These are phyloP conservation scores for Lordiphosa fenestrarum DNA, from an alignment of 2,888 invertebrate species.

Conservation along the genomic window DNA sequence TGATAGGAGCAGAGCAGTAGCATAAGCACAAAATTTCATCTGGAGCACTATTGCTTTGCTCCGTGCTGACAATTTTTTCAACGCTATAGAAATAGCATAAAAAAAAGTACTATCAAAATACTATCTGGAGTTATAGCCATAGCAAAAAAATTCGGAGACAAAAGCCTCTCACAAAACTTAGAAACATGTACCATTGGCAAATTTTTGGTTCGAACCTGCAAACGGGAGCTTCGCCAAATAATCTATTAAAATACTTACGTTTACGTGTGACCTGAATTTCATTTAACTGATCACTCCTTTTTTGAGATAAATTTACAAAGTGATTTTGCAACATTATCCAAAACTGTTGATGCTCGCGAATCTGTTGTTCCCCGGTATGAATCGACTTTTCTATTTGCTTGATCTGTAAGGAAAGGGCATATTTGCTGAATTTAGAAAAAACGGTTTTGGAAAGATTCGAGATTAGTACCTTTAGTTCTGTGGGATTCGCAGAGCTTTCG, in stretches of 20 bases:
- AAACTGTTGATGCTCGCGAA: conserved; percentile 85
- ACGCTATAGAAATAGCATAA: too few species aligned
- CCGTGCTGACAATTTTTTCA: too few species aligned
- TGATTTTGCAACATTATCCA: conserved; percentile 90
- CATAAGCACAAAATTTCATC: too few species aligned
- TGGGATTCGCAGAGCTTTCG: conserved; percentile 82
- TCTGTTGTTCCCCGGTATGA: conserved; percentile 83
- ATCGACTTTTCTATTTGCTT: conserved; percentile 85
- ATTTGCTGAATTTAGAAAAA: neutral
- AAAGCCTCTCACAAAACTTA: too few species aligned
- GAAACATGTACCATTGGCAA: too few species aligned
- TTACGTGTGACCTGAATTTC: conserved; percentile 87
- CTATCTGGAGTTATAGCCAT: too few species aligned
- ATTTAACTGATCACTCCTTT: conserved; percentile 85
- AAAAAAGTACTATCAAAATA: too few species aligned
- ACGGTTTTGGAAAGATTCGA: neutral
- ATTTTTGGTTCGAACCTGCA: too few species aligned
- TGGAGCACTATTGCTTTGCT: too few species aligned
- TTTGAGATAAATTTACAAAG: conserved; percentile 85
- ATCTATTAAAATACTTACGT: conserved; percentile 80
- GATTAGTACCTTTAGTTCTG: conserved; percentile 45
- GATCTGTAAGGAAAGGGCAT: conserved; percentile 79
- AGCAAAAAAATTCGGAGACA: too few species aligned
- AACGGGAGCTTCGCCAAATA: too few species aligned
- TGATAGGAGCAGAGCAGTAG: too few species aligned